Base-by-base conservation (phyloP, 37 sponge, comb jelly and placozoan species). In the Lycopodina hypogea region DNA sequence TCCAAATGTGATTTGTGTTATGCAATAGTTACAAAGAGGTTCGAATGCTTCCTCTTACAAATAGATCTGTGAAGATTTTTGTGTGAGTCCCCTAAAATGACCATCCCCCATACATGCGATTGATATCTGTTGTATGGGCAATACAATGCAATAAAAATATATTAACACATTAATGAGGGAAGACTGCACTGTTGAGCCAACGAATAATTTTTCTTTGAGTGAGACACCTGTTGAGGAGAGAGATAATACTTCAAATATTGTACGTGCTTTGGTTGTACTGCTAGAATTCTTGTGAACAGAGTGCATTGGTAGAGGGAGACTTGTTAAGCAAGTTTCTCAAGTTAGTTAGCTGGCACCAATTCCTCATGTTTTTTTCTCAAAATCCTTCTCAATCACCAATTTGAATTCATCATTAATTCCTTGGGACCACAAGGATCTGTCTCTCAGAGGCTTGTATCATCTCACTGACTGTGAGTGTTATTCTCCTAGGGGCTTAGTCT, bases 231-330 rank as follows among this genome's bases (percentile, higher is more conserved):
- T 38, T 32, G 71, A 70, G 23, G 71, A 80, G 26, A 42, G 52
- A 8, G 80, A 71, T 6, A 71, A 80, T 24, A 71, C 71, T 35
- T 78, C 78, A 48, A 78, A 78, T 12, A 78, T 68, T 45, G 68
- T 68, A 35, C 78, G 22, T 28, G 65, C 8, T 42, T 80, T 80
- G n/a, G 80, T 80, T 17, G 80, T 80, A 9, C 55, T 70, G 41
- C 80, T 80, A 6, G 70, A 69, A 22, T 69, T 42, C 52, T 81
- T 81, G 30, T 41, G 18, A 8, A 81, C 82, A 73, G 66, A 59
- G 22, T 80, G 80, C 80, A 80, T 70, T 42, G 80, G 80, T 33
- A 80, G 28, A 56, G 69, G 80, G 69, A 69, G 8, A 56, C 60
- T 22, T 69, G 41, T 12, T 26, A 41, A 18, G 58, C 6, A 40